Conservation (phyloP, 1,140 invertebrate species). For the Drosophila paulistorum region DNA sequence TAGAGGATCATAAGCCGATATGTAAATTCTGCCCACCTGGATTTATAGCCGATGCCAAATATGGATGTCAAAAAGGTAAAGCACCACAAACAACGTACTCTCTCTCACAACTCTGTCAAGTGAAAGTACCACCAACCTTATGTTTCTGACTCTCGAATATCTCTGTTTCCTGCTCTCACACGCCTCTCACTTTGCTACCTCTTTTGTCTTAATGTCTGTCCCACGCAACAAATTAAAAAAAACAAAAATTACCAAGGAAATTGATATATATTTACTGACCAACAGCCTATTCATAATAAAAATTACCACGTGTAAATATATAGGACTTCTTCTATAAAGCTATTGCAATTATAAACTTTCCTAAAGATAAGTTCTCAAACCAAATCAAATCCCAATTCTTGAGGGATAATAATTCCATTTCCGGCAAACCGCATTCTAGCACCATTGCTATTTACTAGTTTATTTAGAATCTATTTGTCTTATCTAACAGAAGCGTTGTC, state of each 20-base stretch:
- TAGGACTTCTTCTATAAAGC: conserved; percentile 46
- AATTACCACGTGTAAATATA: conserved; percentile 52
- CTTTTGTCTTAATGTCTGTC: conserved; percentile 66
- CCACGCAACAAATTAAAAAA: conserved; percentile 34
- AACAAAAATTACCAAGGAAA: conserved; percentile 28
- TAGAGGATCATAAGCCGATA: conserved; percentile 95
- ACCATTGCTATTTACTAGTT: neutral
- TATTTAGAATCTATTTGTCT: neutral
- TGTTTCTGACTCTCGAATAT: conserved; percentile 70
- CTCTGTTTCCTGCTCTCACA: conserved; percentile 74
- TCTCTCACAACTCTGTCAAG: conserved; percentile 71
- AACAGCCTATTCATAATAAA: conserved; percentile 24
- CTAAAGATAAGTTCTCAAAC: neutral
- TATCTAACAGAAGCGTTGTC: neutral
- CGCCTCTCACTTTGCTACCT: conserved; percentile 75
- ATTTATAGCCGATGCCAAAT: conserved; percentile 93
- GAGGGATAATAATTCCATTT: neutral
- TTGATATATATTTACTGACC: conserved; percentile 41
- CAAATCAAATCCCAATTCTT: neutral
- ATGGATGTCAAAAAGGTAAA: conserved; percentile 97
- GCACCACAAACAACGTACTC: conserved; percentile 59
- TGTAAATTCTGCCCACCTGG: conserved; percentile 97
- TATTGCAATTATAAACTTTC: conserved; percentile 1
- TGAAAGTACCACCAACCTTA: conserved; percentile 63
- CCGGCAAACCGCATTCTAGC: neutral